Conservation (phyloP, 2,797 vertebrate species). For the Gobionotothen gibberifrons region DNA sequence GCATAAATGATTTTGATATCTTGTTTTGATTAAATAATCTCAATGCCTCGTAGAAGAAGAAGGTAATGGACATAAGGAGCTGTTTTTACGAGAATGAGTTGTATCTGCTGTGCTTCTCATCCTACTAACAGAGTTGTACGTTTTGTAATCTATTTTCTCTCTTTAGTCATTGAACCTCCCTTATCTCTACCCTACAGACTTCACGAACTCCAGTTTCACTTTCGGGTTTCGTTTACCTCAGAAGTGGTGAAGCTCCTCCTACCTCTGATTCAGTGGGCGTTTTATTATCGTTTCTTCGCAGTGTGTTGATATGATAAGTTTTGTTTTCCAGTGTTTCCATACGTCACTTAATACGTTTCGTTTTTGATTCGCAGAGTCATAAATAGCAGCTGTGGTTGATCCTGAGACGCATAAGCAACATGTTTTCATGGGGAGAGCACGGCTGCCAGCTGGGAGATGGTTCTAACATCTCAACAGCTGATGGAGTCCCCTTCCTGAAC, state of each 20-base stretch:
- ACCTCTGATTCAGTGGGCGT: neutral
- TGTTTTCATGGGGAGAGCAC: conserved; percentile 63
- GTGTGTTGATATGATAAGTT: conserved; percentile 15
- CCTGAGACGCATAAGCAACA: neutral
- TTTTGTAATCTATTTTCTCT: no score
- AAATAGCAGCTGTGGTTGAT: neutral
- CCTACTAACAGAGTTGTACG: no score
- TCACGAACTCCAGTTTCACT: conserved; percentile 5
- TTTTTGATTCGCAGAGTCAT: neutral
- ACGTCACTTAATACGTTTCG: conserved; percentile 20
- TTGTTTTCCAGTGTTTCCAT: neutral
- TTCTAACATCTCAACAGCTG: neutral
- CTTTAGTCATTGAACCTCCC: no score
- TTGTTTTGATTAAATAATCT: no score
- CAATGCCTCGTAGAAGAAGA: no score
- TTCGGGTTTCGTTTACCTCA: conserved; percentile 1
- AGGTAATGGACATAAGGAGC: no score
- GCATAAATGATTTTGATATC: no score
- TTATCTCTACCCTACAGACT: no score
- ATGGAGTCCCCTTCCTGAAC: neutral
- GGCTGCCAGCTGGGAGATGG: conserved; percentile 21
- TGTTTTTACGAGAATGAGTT: no score
- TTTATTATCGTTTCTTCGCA: neutral
- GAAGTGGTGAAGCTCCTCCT: neutral
- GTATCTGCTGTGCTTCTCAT: no score